These are phyloP conservation scores for Hydropsyche tenuis DNA, from an alignment of 1,140 invertebrate species.

Conservation along the genomic window DNA sequence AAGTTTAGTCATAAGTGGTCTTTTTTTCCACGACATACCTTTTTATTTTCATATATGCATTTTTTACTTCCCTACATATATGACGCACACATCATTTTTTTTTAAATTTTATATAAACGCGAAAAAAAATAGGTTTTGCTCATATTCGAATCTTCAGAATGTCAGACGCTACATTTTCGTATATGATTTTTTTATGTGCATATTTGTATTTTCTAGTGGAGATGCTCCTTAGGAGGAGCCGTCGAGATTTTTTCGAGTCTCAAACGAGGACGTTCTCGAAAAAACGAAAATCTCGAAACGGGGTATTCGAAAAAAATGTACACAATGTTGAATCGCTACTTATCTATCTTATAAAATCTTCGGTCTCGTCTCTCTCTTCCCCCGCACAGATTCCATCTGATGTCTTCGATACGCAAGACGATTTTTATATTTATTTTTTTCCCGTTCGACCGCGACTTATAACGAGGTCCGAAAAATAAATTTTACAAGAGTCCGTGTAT, in stretches of 20 bases:
- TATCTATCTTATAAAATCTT: constrained; percentile 49
- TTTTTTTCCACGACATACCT: constrained; percentile 18
- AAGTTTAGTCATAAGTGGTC: constrained; percentile 48
- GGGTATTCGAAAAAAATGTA: constrained; percentile 39
- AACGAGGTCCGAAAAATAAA: neutral
- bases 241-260: constrained; percentile 1
- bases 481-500: neutral
- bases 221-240: constrained; percentile 18
- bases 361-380: neutral
- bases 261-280: constrained; percentile 46
- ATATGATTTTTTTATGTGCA: constrained; percentile 19
- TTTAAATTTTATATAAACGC: neutral
- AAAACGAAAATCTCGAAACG: constrained; percentile 16
- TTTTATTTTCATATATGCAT: neutral
- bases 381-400: constrained; percentile 26
- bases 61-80: neutral
- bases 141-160: neutral
- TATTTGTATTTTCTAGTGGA: constrained; percentile 41
- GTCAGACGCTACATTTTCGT: neutral
- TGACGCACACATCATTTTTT: neutral
- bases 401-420: constrained; percentile 2
- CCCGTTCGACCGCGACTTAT: neutral
- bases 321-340: constrained; percentile 48
- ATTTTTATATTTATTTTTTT: neutral
- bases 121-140: neutral